Evolutionary conservation across 2,888 invertebrate genomes (phyloP).

Genomic region (Caenorhabditis sp.): DNA sequence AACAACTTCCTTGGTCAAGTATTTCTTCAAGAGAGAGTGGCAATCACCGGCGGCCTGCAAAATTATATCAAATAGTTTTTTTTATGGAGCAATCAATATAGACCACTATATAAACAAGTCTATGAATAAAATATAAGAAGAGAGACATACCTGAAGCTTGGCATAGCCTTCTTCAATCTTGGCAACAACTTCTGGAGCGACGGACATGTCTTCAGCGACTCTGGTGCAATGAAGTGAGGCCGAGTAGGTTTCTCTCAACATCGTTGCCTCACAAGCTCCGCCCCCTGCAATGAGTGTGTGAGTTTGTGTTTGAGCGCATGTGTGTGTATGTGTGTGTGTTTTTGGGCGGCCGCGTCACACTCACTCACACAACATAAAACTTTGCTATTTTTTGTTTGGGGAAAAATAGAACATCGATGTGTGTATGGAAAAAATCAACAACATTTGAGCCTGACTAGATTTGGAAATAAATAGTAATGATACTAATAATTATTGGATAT

Average conservation of each 20-base stretch:
- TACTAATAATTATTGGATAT: too few relatives aligned
- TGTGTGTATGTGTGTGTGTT: background rate
- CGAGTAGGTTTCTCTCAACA: slow-evolving; percentile 48
- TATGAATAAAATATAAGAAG: background rate
- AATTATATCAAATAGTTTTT: background rate
- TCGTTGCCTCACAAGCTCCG: slow-evolving; percentile 15
- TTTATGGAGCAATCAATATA: background rate
- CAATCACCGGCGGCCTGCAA: slow-evolving; percentile 77
- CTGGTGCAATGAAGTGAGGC: slow-evolving; percentile 45
- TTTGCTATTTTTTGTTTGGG: background rate
- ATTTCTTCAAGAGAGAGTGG: slow-evolving; percentile 94
- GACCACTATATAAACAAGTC: background rate
- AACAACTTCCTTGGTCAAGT: slow-evolving; percentile 84
- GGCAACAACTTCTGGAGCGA: slow-evolving; percentile 46
- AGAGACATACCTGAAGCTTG: slow-evolving; percentile 62
- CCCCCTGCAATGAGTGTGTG: slow-evolving; percentile 4
- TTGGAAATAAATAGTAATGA: background rate
- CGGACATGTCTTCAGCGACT: slow-evolving; percentile 46
- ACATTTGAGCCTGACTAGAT: background rate
- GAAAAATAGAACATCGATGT: background rate
- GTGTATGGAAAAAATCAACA: background rate
- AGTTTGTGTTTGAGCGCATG: background rate
- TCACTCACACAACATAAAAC: slow-evolving; percentile 1
- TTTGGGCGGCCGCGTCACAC: slow-evolving; percentile 2
- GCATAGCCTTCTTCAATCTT: slow-evolving; percentile 68